phyloP scores from a whole-genome alignment of 2,888 invertebrate genomes.

The Drosophila kanekoi region DNA sequence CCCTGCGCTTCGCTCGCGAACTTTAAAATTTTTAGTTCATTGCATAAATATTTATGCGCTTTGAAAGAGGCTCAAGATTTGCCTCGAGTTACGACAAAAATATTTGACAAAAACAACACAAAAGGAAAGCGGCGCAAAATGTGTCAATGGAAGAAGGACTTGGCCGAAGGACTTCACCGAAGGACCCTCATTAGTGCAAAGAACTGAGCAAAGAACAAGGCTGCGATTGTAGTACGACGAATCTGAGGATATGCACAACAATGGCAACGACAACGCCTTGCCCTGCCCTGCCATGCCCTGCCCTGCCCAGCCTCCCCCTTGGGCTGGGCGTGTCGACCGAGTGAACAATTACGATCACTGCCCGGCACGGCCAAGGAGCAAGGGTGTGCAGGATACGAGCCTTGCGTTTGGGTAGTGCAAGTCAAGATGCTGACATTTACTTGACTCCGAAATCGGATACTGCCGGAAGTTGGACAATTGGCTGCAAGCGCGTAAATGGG shows the following conservation, averaged over 20 bases:
- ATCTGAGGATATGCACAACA: conserved; percentile 53
- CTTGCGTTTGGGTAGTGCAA: conserved; percentile 6
- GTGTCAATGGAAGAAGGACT: conserved; percentile 74
- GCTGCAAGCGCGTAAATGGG: conserved; percentile 65
- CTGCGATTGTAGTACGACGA: conserved; percentile 43
- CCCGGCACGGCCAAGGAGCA: neutral
- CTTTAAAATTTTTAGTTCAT: conserved; percentile 67
- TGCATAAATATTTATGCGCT: conserved; percentile 78
- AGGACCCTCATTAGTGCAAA: conserved; percentile 76
- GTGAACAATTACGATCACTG: conserved; percentile 68
- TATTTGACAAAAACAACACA: conserved; percentile 70
- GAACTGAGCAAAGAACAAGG: conserved; percentile 69
- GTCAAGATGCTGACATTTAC: conserved; percentile 75
- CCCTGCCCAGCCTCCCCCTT: conserved; percentile 20
- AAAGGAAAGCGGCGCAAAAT: conserved; percentile 53
- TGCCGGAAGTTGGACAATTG: conserved; percentile 77
- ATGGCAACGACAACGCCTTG: conserved; percentile 47
- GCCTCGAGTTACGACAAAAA: conserved; percentile 56
- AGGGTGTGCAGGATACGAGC: neutral
- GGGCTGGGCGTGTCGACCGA: conserved; percentile 65
- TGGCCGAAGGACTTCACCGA: conserved; percentile 51
- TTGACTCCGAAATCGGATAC: conserved; percentile 73
- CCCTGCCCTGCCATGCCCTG: conserved; percentile 14
- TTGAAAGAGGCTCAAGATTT: conserved; percentile 64
- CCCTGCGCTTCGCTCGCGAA: conserved; percentile 8